Percentiles rank a stretch among this genome's conserved stretches.
These are phyloP conservation scores for Lacerta agilis DNA, from an alignment of 2,797 vertebrate genomes.

Conservation along the genomic window DNA sequence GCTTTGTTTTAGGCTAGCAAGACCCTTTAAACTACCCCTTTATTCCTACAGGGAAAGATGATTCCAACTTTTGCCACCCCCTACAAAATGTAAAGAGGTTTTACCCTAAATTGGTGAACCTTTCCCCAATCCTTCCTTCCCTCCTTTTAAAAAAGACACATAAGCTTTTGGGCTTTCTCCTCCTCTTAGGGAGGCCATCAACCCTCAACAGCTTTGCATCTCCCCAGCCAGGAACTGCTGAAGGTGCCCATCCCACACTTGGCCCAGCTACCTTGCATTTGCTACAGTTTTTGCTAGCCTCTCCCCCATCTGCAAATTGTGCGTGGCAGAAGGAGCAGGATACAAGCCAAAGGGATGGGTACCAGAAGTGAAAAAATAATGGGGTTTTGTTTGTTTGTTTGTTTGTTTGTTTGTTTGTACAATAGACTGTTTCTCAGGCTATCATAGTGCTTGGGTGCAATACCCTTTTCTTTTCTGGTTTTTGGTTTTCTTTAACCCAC, in stretches of 20 bases:
- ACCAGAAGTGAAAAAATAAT: slow-evolving; percentile 37
- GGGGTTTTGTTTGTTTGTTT: background rate
- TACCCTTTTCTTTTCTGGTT: background rate
- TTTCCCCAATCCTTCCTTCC: no score
- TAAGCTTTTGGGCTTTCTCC: background rate
- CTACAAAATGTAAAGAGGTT: background rate
- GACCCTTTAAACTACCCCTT: background rate
- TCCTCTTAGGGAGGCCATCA: background rate
- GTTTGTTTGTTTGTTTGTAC: background rate
- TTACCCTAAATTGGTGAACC: slow-evolving; percentile 37
- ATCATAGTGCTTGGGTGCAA: slow-evolving; percentile 16
- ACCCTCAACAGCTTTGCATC: background rate
- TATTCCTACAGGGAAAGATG: background rate
- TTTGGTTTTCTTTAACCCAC: slow-evolving; percentile 47
- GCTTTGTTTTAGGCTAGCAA: no score
- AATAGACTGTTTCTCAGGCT: slow-evolving; percentile 36
- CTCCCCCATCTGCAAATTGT: slow-evolving; percentile 37
- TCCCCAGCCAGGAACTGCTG: background rate
- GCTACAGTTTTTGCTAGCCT: background rate
- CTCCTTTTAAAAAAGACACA: background rate
- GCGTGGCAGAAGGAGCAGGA: slow-evolving; percentile 38
- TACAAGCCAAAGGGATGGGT: slow-evolving; percentile 34
- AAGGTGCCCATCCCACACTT: background rate
- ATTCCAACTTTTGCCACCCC: background rate
- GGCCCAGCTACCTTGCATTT: background rate